These are phyloP conservation scores for Lepidonotus clava DNA, from an alignment of 2,888 invertebrate species.

Conservation along the genomic window DNA sequence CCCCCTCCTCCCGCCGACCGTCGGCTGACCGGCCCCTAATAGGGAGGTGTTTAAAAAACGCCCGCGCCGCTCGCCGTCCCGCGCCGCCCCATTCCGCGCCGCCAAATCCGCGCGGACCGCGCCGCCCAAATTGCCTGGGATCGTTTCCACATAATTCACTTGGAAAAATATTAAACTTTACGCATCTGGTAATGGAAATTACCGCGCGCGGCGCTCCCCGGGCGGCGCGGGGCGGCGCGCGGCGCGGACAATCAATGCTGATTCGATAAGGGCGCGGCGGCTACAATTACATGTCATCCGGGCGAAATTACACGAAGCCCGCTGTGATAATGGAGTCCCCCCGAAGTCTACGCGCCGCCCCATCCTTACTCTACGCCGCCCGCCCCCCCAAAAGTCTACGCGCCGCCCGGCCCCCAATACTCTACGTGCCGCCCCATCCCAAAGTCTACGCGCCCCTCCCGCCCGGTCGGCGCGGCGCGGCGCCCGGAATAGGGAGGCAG, in stretches of 20 bases:
- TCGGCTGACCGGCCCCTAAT: background rate
- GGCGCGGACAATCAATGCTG: constrained; percentile 39
- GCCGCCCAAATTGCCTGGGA: constrained; percentile 52
- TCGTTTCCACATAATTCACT: constrained; percentile 56
- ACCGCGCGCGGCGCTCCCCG: background rate
- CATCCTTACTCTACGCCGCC: background rate
- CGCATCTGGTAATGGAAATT: constrained; percentile 57
- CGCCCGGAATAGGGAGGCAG: constrained; percentile 30
- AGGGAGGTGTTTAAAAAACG: constrained; percentile 50
- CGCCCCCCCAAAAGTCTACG: background rate
- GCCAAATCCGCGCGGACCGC: constrained; percentile 8
- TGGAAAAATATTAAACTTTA: constrained; percentile 56
- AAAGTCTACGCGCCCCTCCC: background rate
- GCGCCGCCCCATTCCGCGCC: background rate
- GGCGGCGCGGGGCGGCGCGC: background rate
- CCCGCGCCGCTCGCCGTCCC: background rate
- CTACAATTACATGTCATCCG: constrained; percentile 60
- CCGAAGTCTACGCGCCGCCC: background rate
- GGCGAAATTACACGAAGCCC: constrained; percentile 56
- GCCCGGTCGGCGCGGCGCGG: background rate
- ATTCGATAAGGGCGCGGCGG: constrained; percentile 53
- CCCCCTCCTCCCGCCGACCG: background rate
- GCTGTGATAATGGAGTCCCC: background rate
- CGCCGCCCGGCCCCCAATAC: background rate
- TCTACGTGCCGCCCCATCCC: too few relatives aligned